Evolutionary conservation across 2,888 invertebrate genomes (phyloP).

Genomic region (Sipha maydis): DNA sequence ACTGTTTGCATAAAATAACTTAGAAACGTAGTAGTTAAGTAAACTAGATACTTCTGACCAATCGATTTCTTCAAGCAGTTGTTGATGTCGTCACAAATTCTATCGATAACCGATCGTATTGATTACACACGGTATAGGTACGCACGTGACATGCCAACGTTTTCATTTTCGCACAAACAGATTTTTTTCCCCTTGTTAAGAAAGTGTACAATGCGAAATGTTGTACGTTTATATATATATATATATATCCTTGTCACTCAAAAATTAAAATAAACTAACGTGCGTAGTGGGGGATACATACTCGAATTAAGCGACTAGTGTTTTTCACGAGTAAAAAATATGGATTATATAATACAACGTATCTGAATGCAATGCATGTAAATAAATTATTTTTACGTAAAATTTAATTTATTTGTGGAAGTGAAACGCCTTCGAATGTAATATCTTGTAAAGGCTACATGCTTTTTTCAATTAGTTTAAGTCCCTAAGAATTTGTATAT

Average conservation of each 20-base stretch:
- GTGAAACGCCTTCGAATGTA: not conserved
- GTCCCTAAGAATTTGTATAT: not conserved
- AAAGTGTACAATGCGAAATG: not conserved
- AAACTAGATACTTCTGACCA: no score
- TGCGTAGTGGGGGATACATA: not conserved
- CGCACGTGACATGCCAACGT: not conserved
- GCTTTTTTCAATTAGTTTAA: not conserved
- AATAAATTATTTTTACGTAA: not conserved
- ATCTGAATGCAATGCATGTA: not conserved
- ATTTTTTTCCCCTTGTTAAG: not conserved
- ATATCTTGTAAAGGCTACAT: not conserved
- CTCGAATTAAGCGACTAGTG: not conserved
- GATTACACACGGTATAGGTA: not conserved
- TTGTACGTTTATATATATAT: not conserved
- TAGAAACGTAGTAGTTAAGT: no score
- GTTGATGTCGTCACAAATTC: no score
- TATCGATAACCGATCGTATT: no score
- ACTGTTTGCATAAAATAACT: no score
- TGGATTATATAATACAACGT: not conserved
- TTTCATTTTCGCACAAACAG: no score
- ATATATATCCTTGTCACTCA: not conserved
- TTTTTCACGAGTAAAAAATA: not conserved
- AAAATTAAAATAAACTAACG: not conserved
- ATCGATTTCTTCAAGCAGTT: no score
- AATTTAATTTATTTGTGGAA: not conserved